Evolutionary conservation across 2,888 invertebrate genomes (phyloP), one percentile per base, ranked within the genome.

Genomic region (Caenorhabditis japonica): DNA sequence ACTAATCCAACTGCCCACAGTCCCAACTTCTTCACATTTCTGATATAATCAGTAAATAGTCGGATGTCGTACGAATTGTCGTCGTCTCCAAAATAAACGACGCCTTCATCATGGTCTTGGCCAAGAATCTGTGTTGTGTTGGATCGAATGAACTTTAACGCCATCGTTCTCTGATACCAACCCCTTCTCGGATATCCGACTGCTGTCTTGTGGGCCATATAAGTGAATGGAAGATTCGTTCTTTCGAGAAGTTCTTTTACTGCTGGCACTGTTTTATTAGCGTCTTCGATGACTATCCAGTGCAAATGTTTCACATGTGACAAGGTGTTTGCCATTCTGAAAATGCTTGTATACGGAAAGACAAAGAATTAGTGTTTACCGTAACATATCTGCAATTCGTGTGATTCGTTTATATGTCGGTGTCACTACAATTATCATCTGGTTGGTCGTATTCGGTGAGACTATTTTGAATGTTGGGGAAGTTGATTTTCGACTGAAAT

Each of bases 151-250:
- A 72, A 76, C 33, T 71, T 68, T 25, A 83, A 39, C 4, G 82
- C 83, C 51, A 69, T 59, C 25, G 82, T 80, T 23, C 83, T 53
- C 36, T 83, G 83, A 41, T 75, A 81, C 83, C 83, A 83, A n/a
- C 83, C 83, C 39, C 81, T 60, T 53, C 81, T 77, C 34, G 81
- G 81, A 58, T 81, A 81, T 1, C 79, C 81, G 10, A 44, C 34
- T 0, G 52, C 59, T 1, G 81, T 81, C 39, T 66, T 73, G 25
- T 64, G 69, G 4, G 78, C 69, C 34, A 78, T 34, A 44, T 81
- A 81, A n/a, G 79, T 77, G 53, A 56, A 77, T n/a, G 70, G 68
- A 3, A 82, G 39, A 8, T 53, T 61, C 2, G 80, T 72, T 30
- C 76, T 33, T 3, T 79, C 43, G 10, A 82, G 72, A 34, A 82